These are phyloP conservation scores for Nasonia vitripennis DNA, from an alignment of 1,140 invertebrate genomes.

Conservation along the genomic window DNA sequence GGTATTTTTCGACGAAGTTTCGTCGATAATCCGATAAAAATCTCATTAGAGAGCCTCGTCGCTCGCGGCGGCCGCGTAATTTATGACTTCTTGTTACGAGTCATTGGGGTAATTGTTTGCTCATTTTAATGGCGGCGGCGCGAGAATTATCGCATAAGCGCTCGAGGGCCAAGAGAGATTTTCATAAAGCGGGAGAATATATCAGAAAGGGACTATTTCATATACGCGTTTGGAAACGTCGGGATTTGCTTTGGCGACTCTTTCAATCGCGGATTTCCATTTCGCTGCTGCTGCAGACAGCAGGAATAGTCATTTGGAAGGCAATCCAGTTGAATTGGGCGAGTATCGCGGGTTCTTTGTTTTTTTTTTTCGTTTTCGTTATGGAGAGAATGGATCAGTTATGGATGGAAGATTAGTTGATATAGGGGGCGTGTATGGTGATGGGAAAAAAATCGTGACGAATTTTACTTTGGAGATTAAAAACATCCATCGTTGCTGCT, in stretches of 20 bases:
- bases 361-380: background rate
- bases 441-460: background rate
- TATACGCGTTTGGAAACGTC: background rate
- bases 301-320: background rate
- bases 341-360: background rate
- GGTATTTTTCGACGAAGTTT: slow-evolving; percentile 58
- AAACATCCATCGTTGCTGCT: background rate
- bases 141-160: background rate
- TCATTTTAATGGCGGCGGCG: slow-evolving; percentile 35
- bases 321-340: background rate
- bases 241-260: background rate
- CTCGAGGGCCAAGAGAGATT: background rate
- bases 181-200: background rate
- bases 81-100: slow-evolving; percentile 53
- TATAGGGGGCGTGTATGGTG: too few species aligned
- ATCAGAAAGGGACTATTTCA: background rate
- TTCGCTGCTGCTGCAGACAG: background rate
- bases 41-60: slow-evolving; percentile 61
- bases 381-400: background rate
- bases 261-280: background rate
- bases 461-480: background rate
- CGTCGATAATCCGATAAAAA: slow-evolving; percentile 66
- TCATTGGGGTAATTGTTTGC: slow-evolving; percentile 52
- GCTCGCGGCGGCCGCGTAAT: slow-evolving; percentile 16
- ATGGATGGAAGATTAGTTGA: background rate